phyloP scores from a whole-genome alignment of 2,113 vertebrate species.

The Hypocryptadius cinnamomeus region DNA sequence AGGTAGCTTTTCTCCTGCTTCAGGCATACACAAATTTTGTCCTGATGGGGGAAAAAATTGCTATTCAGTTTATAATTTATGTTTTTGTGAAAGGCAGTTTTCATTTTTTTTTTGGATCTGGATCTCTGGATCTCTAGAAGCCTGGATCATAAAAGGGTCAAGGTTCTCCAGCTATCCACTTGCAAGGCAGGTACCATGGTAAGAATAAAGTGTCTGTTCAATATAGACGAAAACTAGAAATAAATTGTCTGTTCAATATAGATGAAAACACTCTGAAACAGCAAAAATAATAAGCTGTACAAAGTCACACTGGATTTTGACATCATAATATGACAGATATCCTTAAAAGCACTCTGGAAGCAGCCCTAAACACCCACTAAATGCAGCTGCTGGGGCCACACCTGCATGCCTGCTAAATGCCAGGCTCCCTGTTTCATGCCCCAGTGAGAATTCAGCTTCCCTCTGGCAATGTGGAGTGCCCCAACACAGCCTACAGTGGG shows the following conservation, averaged over 20 bases:
- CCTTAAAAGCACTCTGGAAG: not conserved
- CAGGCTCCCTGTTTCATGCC: not conserved
- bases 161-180: not conserved
- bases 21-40: not conserved
- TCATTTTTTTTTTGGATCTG: not conserved
- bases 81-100: not conserved
- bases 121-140: not conserved
- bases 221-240: not conserved
- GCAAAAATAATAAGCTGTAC: not conserved
- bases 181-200: not conserved
- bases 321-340: not conserved
- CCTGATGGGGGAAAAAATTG: not conserved
- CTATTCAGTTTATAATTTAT: not conserved
- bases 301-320: not conserved
- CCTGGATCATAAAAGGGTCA: not conserved
- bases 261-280: not conserved
- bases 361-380: not conserved
- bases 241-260: not conserved
- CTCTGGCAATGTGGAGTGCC: not conserved
- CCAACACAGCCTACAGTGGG: rapidly evolving
- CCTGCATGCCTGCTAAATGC: not conserved
- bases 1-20: not conserved
- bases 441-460: not conserved
- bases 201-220: not conserved
- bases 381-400: not conserved